Base-by-base conservation (phyloP, 2,797 vertebrate species). In the Gambusia yucatana region DNA sequence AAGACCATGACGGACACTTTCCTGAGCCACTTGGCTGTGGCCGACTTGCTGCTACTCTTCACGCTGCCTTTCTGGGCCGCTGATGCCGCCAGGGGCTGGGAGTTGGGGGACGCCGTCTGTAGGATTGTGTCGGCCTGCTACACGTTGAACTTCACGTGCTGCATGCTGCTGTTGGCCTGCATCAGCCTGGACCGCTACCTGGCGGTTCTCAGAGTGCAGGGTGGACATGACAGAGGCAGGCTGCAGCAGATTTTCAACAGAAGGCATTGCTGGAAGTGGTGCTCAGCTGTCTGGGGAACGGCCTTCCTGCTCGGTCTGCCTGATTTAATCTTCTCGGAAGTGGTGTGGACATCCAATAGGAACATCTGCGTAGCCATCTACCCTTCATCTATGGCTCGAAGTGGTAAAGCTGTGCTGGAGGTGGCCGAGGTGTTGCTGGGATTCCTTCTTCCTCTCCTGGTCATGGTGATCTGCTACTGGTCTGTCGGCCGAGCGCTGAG, bases 1-100 rank as follows among this genome's bases (percentile, higher is more conserved):
- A 97, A 94, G 91, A 97, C 96, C 3, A 96, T 97, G 92, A 97
- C 96, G 0, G 97, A 99, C 0, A 77, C 90, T n/a, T 98, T 98
- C 90, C 95, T 99, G 80, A 93, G 97, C 80, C 97, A 99, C 70
- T 87, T 99, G 73, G 98, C 98, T 0, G 95, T 97, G 3, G 98
- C 98, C 0, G 98, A 99, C 81, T 84, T 98, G 72, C 91, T 99
- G 36, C 93, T 99, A 44, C 96, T 99, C 25, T 84, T 97, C 77
- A 99, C 97, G 0, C 94, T 99, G 80, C 98, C 98, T 0, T 98
- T 99, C 76, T 98, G 97, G 98, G 97, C 96, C 0, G 95, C 93
- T 0, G 96, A 96, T 0, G 96, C 97, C 0, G 95, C 94, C 11
- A 90, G 95, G 1, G 97, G 97, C 30, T 99, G 98, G 98, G 89